These are phyloP conservation scores for Chrysaora quinquecirrha DNA, from an alignment of 30 jellyfish, hydroid and myxozoan species.

Conservation along the genomic window DNA sequence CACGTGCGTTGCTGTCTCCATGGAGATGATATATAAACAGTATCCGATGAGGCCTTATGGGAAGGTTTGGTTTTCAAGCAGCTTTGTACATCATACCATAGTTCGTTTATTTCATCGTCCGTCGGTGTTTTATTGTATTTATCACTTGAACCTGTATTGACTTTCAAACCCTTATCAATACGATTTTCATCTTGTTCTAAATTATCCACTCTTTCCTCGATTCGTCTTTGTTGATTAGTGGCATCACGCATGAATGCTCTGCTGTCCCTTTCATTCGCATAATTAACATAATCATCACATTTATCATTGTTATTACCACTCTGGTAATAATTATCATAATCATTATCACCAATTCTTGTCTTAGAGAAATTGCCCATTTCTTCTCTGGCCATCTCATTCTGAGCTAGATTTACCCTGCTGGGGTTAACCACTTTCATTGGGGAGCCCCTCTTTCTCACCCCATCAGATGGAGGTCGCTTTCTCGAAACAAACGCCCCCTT, in stretches of 20 bases:
- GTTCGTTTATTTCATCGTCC: constrained; percentile 91
- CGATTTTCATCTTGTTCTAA: neutral
- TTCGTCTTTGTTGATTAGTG: neutral
- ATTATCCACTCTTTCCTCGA: neutral
- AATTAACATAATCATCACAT: neutral
- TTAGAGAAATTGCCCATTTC: neutral
- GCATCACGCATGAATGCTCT: too few species aligned
- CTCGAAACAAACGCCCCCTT: constrained; percentile 58
- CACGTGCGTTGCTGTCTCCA: constrained; percentile 57
- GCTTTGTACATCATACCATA: constrained; percentile 90
- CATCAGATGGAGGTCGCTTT: constrained; percentile 11
- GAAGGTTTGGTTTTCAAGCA: constrained; percentile 74
- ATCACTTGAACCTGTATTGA: neutral
- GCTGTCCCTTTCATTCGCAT: neutral
- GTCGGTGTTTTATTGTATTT: constrained; percentile 87
- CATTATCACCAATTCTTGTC: neutral
- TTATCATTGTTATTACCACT: neutral
- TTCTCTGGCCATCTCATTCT: neutral
- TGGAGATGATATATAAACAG: constrained; percentile 44
- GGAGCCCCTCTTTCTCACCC: constrained; percentile 42
- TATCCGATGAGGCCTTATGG: constrained; percentile 78
- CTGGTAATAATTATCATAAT: neutral
- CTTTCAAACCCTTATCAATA: neutral
- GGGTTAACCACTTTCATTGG: constrained; percentile 65
- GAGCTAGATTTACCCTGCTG: constrained; percentile 2